These are phyloP conservation scores for Sebastes taczanowskii DNA, from an alignment of 2,797 vertebrate species.

Conservation along the genomic window DNA sequence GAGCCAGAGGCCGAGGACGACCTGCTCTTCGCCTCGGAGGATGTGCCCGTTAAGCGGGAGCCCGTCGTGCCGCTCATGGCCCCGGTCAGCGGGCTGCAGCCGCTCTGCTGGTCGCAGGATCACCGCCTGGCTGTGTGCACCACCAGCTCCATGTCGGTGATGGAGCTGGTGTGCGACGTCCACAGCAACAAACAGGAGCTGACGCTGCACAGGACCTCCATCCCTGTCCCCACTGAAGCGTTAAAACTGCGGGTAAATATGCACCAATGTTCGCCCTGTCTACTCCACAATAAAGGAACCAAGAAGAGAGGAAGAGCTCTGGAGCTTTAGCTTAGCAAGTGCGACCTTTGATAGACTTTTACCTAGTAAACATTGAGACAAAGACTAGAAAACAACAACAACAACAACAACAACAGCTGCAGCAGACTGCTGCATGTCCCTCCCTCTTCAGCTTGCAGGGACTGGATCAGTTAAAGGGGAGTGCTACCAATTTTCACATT, in stretches of 20 bases:
- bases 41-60: constrained; percentile 72
- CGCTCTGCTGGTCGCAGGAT: constrained; percentile 93
- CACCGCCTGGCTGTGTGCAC: constrained; percentile 91
- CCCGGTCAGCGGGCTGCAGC: constrained; percentile 88
- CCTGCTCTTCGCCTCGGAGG: constrained; percentile 49
- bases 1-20: constrained; percentile 55
- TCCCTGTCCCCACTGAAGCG: constrained; percentile 80
- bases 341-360: not conserved
- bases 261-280: not conserved
- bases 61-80: constrained; percentile 86
- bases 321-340: not conserved
- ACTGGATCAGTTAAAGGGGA: not conserved
- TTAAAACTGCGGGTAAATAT: constrained; percentile 84
- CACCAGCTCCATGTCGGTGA: constrained; percentile 84
- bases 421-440: not conserved
- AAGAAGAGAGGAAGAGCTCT: not conserved
- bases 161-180: constrained; percentile 91
- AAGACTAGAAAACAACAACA: not conserved
- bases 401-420: not conserved
- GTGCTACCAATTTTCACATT: not conserved
- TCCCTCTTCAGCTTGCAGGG: not conserved
- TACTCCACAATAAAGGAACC: fast-evolving
- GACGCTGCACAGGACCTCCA: constrained; percentile 88
- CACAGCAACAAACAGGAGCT: constrained; percentile 86
- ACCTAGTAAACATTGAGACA: not conserved